Evolutionary conservation across 2,888 invertebrate genomes (phyloP).

Genomic region (Orthosia gracilis): DNA sequence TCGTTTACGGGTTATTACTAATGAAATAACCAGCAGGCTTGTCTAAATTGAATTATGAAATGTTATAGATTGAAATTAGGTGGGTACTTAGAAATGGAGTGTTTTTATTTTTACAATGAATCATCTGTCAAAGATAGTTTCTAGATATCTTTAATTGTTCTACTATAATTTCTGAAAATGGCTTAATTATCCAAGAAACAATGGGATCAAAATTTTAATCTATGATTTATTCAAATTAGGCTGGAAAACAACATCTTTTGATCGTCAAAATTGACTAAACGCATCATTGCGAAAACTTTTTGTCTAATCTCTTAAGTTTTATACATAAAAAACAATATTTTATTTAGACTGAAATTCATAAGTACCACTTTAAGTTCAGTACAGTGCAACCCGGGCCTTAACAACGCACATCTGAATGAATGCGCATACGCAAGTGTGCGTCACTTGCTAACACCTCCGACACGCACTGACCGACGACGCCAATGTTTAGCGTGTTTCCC

Average conservation of each 20-base stretch:
- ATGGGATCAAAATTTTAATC: too few relatives aligned
- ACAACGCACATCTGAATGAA: constrained; percentile 57
- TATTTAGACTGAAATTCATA: neutral
- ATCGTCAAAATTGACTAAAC: too few relatives aligned
- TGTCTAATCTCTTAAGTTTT: neutral
- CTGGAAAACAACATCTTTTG: too few relatives aligned
- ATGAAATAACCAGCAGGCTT: constrained; percentile 4
- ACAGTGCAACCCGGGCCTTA: constrained; percentile 43
- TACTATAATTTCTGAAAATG: neutral
- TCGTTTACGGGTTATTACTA: constrained; percentile 10
- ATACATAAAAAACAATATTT: neutral
- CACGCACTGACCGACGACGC: constrained; percentile 74
- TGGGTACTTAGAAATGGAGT: neutral
- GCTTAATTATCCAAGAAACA: neutral
- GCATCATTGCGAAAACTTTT: neutral
- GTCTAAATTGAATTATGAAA: constrained; percentile 33
- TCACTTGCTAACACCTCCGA: constrained; percentile 69
- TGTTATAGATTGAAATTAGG: neutral
- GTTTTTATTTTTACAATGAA: neutral
- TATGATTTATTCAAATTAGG: too few relatives aligned
- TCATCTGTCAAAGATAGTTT: neutral
- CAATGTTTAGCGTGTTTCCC: constrained; percentile 66
- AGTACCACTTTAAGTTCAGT: neutral
- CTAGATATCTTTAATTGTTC: neutral
- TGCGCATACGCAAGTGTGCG: constrained; percentile 62